These are phyloP conservation scores for Tetragonisca angustula DNA, from an alignment of 2,888 invertebrate species.

Conservation along the genomic window DNA sequence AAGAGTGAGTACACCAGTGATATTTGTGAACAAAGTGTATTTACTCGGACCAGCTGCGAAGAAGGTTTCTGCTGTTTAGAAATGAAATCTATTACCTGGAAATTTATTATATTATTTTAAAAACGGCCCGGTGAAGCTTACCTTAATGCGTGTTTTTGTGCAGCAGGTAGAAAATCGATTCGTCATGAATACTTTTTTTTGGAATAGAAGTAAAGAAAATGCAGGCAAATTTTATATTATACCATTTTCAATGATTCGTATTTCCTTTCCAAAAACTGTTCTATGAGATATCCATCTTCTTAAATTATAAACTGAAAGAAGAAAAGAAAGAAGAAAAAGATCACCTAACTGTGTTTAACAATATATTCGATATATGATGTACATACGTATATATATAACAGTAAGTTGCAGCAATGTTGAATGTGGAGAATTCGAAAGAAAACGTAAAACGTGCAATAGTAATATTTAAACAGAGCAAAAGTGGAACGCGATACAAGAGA, in stretches of 20 bases:
- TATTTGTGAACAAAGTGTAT: constrained; percentile 76
- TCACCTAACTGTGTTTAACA: constrained; percentile 43
- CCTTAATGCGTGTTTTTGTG: background rate
- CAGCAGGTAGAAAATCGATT: background rate
- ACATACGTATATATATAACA: constrained; percentile 25
- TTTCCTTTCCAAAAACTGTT: constrained; percentile 25
- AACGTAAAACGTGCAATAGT: constrained; percentile 54
- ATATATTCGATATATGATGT: constrained; percentile 17
- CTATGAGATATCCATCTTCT: constrained; percentile 25
- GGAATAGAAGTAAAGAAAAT: background rate
- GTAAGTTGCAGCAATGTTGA: constrained; percentile 5
- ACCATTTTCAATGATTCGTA: constrained; percentile 10
- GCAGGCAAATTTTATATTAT: constrained; percentile 6
- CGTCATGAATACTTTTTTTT: constrained; percentile 2
- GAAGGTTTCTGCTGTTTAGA: constrained; percentile 51
- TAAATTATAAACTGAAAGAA: background rate
- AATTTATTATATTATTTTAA: constrained; percentile 19
- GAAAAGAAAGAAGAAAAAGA: background rate
- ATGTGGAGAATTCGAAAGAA: background rate
- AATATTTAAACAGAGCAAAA: constrained; percentile 16
- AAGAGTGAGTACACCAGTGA: constrained; percentile 73
- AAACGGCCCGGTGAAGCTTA: constrained; percentile 14
- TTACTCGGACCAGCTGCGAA: constrained; percentile 67
- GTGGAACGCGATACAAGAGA: background rate
- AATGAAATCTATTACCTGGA: background rate